Conservation (phyloP, 1,140 invertebrate species). For the Drosophila pseudoobscura region DNA sequence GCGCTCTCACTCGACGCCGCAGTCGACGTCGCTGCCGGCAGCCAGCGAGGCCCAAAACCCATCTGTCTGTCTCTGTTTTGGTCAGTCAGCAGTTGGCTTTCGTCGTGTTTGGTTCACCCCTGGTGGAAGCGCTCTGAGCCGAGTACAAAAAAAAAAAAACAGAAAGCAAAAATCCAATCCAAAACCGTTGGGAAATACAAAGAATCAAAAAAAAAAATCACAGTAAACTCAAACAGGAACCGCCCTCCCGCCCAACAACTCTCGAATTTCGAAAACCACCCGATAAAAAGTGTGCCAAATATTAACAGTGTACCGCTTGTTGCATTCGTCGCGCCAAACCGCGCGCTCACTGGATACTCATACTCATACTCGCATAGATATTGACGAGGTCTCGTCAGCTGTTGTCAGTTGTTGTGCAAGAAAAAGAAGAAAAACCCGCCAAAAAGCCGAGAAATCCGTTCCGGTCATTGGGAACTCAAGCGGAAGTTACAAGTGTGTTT, state of each 20-base stretch:
- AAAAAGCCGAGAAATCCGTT: slow-evolving; percentile 29
- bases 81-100: slow-evolving; percentile 83
- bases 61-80: slow-evolving; percentile 83
- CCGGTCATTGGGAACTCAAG: slow-evolving; percentile 17
- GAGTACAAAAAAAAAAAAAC: slow-evolving; percentile 27
- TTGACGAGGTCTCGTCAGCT: too few species aligned
- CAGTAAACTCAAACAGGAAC: slow-evolving; percentile 4
- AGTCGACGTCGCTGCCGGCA: slow-evolving; percentile 53
- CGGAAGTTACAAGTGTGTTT: slow-evolving; percentile 63
- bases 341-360: too few species aligned
- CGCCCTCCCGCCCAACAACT: background rate
- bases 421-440: slow-evolving; percentile 37
- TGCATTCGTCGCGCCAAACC: slow-evolving; percentile 5
- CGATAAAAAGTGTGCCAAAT: slow-evolving; percentile 33
- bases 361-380: too few species aligned
- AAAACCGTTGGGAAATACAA: slow-evolving; percentile 20
- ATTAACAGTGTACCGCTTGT: background rate
- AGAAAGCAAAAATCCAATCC: slow-evolving; percentile 12
- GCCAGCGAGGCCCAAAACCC: slow-evolving; percentile 67
- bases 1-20: slow-evolving; percentile 30
- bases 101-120: slow-evolving; percentile 76
- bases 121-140: slow-evolving; percentile 55
- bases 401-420: slow-evolving; percentile 7
- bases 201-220: slow-evolving; percentile 1
- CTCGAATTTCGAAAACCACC: background rate